Percentiles rank a stretch among this genome's conserved stretches.
These are phyloP conservation scores for Sepiola atlantica DNA, from an alignment of 2,888 invertebrate species.

Conservation along the genomic window DNA sequence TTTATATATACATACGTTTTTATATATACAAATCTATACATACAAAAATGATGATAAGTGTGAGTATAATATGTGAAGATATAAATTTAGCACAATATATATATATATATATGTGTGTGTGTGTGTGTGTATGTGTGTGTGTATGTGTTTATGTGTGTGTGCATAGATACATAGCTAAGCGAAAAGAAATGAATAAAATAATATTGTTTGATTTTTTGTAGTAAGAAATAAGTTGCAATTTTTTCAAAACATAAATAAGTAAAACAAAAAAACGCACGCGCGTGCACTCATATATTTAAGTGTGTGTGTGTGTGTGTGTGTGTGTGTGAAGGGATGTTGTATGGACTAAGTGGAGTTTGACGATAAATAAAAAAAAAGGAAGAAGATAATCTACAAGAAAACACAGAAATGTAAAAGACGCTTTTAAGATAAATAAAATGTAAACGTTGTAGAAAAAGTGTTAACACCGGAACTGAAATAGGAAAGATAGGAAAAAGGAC, in stretches of 20 bases:
- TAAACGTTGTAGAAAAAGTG: not conserved
- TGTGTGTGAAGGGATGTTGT: too few species aligned
- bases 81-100: too few species aligned
- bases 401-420: not conserved
- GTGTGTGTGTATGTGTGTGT: not conserved
- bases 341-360: not conserved
- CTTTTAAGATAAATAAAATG: slow-evolving; percentile 18
- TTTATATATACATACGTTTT: too few species aligned
- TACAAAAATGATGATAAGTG: too few species aligned
- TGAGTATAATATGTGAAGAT: too few species aligned
- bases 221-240: not conserved
- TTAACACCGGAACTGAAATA: not conserved
- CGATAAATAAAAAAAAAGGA: not conserved
- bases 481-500: not conserved
- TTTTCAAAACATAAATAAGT: not conserved
- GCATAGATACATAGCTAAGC: not conserved
- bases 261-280: not conserved
- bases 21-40: too few species aligned
- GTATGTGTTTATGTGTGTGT: not conserved
- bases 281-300: too few species aligned
- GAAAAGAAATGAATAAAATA: not conserved
- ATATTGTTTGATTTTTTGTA: not conserved
- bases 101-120: too few species aligned
- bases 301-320: too few species aligned
- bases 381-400: not conserved